Conservation (phyloP, 1,140 invertebrate species). For the Pentalonia nigronervosa region DNA sequence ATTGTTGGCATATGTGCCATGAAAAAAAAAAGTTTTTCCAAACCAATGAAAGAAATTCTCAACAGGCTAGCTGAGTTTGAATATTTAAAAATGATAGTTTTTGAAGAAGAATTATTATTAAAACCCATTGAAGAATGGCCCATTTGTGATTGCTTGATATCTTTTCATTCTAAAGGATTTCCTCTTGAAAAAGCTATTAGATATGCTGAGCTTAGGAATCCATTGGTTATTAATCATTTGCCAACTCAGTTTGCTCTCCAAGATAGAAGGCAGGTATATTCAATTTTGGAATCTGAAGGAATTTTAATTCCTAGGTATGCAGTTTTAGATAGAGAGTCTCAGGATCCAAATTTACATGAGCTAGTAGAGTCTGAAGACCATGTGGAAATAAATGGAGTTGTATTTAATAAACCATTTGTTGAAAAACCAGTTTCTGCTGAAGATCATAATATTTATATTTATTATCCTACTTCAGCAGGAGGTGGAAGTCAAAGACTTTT, state of each 20-base stretch:
- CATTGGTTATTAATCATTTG: conserved; percentile 98
- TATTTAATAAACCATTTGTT: conserved; percentile 99
- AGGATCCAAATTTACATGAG: conserved; percentile 88
- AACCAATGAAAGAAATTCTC: conserved; percentile 98
- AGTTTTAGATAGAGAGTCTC: conserved; percentile 92
- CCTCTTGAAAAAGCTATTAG: conserved; percentile 83
- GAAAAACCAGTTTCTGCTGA: conserved; percentile 98
- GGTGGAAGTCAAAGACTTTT: conserved; percentile 96
- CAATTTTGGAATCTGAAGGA: conserved; percentile 90
- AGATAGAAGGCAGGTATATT: conserved; percentile 90
- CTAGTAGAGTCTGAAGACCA: conserved; percentile 97
- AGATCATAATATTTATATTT: conserved; percentile 99
- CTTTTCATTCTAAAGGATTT: conserved; percentile 98
- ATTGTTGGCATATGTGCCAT: conserved; percentile 97
- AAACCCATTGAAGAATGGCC: conserved; percentile 98
- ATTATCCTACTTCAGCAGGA: conserved; percentile 98
- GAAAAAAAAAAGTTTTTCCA: conserved; percentile 97
- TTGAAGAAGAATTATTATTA: conserved; percentile 65
- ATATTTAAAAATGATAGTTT: conserved; percentile 82
- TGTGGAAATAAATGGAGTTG: conserved; percentile 96
- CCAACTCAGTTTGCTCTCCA: conserved; percentile 96
- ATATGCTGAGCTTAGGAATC: conserved; percentile 82
- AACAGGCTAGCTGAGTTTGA: conserved; percentile 94
- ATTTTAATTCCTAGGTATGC: conserved; percentile 98
- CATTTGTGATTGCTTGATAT: conserved; percentile 95